phyloP scores from a whole-genome alignment of 1,140 invertebrate species.

The Coenobita brevimanus region DNA sequence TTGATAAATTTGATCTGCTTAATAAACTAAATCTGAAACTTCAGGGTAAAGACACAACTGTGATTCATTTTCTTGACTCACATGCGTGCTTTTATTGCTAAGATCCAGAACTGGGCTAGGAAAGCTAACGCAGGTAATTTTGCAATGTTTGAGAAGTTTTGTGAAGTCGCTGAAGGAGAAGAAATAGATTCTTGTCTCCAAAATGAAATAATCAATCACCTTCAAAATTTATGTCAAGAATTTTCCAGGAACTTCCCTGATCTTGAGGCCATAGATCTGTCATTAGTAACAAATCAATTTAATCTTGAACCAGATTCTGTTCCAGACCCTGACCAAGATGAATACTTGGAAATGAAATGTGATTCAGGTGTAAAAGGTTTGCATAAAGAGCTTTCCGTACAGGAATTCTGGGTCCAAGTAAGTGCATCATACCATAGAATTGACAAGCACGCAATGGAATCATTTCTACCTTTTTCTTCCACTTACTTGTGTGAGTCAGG shows the following conservation, averaged over 20 bases:
- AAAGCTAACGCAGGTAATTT: neutral
- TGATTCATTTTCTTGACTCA: neutral
- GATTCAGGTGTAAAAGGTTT: slow-evolving; percentile 19
- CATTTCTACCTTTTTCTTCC: slow-evolving; percentile 5
- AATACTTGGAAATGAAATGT: slow-evolving; percentile 21
- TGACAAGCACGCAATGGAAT: neutral
- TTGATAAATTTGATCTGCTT: slow-evolving; percentile 3
- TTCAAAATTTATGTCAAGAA: slow-evolving; percentile 3
- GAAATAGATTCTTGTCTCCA: slow-evolving; percentile 7
- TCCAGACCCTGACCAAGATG: slow-evolving; percentile 19
- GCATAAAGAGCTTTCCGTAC: neutral
- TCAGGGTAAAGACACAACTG: slow-evolving; percentile 7
- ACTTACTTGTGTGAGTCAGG: slow-evolving; percentile 4
- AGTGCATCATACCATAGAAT: slow-evolving; percentile 15
- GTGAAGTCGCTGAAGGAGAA: neutral
- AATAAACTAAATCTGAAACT: slow-evolving; percentile 8
- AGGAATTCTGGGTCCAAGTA: slow-evolving; percentile 16
- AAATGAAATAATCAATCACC: slow-evolving; percentile 18
- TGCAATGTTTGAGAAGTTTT: slow-evolving; percentile 14
- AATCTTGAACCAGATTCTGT: slow-evolving; percentile 23
- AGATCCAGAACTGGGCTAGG: slow-evolving; percentile 16
- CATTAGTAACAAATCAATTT: slow-evolving; percentile 1
- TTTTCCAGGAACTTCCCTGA: slow-evolving; percentile 12
- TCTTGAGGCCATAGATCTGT: neutral
- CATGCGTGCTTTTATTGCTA: slow-evolving; percentile 4